Conservation (phyloP, 2,113 vertebrate species). For the Dinomys branickii region DNA sequence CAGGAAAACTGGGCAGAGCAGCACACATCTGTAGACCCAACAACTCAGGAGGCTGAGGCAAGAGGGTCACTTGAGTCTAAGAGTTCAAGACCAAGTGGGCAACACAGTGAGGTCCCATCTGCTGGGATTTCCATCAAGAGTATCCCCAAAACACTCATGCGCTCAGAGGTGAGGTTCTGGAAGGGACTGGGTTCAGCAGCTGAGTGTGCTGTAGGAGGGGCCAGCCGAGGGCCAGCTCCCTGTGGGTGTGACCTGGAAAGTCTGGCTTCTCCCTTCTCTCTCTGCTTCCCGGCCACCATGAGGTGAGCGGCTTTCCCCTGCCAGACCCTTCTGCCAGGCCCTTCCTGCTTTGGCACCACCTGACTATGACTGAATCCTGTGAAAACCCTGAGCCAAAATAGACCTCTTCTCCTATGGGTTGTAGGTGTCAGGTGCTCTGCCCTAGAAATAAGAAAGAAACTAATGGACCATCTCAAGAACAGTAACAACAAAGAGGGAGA, state of each 20-base stretch:
- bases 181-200: not conserved
- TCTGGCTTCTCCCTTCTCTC: not conserved
- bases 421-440: not conserved
- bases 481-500: not conserved
- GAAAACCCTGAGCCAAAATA: not conserved
- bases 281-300: not conserved
- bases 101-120: not conserved
- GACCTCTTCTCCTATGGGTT: not conserved
- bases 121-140: not conserved
- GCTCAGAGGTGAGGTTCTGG: not conserved
- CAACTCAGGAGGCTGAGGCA: not conserved
- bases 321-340: not conserved
- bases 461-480: not conserved
- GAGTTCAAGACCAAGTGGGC: not conserved
- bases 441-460: not conserved
- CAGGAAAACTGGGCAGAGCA: not conserved
- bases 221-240: not conserved
- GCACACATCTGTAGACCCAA: not conserved
- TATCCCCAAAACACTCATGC: not conserved
- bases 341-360: not conserved
- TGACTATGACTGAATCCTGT: not conserved
- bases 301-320: not conserved
- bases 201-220: not conserved
- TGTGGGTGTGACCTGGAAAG: not conserved
- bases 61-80: not conserved